Evolutionary conservation across 1,140 invertebrate genomes (phyloP).

Genomic region (Lycorma delicatula): DNA sequence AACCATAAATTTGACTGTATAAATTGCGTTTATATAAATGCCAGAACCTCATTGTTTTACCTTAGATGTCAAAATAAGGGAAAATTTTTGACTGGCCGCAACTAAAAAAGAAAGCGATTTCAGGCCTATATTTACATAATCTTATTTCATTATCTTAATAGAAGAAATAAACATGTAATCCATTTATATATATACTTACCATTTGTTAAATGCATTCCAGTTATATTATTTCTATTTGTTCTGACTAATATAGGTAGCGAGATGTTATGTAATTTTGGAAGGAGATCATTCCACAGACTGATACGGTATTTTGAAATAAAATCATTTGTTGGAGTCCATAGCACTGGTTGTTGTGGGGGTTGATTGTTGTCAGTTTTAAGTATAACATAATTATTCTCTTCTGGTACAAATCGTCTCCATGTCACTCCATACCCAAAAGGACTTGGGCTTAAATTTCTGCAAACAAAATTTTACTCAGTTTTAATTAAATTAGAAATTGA

Average conservation of each 20-base stretch:
- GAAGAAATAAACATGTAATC: constrained; percentile 17
- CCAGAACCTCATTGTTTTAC: no score
- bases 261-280: constrained; percentile 24
- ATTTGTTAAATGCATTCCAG: constrained; percentile 18
- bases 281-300: constrained; percentile 27
- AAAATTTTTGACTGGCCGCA: no score
- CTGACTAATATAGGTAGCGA: neutral
- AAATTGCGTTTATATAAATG: no score
- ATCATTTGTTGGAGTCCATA: constrained; percentile 33
- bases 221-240: constrained; percentile 7
- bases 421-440: constrained; percentile 39
- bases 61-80: no score
- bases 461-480: constrained; percentile 10
- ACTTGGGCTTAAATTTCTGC: constrained; percentile 43
- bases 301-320: constrained; percentile 14
- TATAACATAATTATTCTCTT: constrained; percentile 40
- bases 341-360: constrained; percentile 28
- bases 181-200: constrained; percentile 11
- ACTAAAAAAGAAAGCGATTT: no score
- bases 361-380: constrained; percentile 29
- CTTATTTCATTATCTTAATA: constrained; percentile 21
- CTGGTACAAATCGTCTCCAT: constrained; percentile 48
- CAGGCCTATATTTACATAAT: no score
- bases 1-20: no score
- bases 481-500: neutral